Percentiles rank a stretch among this genome's conserved stretches.
Evolutionary conservation across 2,113 vertebrate genomes (phyloP).

Genomic region (Talpa occidentalis): DNA sequence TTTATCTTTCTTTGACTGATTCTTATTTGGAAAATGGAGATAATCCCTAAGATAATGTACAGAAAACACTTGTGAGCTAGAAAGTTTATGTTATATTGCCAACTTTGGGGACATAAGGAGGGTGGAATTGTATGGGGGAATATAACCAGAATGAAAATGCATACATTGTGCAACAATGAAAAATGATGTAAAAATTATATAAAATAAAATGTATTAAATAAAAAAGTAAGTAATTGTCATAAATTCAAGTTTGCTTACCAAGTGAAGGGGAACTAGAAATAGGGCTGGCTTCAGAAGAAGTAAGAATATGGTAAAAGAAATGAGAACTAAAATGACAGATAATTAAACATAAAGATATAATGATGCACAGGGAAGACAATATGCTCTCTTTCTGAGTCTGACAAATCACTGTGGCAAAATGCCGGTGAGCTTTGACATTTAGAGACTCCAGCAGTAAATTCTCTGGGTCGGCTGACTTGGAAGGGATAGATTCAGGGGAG

Average conservation of each 20-base stretch:
- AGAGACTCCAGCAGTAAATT: not conserved
- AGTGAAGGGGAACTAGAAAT: not conserved
- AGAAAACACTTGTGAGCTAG: not conserved
- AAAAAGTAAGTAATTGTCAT: not conserved
- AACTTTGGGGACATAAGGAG: not conserved
- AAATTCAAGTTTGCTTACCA: not conserved
- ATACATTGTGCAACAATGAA: too few relatives aligned
- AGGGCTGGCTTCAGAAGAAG: not conserved
- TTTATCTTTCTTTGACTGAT: not conserved
- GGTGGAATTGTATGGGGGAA: too few relatives aligned
- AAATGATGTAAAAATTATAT: too few relatives aligned
- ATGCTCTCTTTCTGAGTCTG: not conserved
- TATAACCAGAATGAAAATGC: too few relatives aligned
- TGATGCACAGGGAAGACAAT: not conserved
- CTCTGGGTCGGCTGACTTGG: not conserved
- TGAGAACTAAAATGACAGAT: not conserved
- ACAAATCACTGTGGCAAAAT: not conserved
- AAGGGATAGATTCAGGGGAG: not conserved
- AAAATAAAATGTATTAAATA: too few relatives aligned
- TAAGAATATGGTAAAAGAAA: not conserved
- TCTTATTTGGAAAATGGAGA: not conserved
- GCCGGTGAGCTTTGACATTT: not conserved
- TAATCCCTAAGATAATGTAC: not conserved
- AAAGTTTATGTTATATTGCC: not conserved
- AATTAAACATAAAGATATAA: constrained; percentile 3